Evolutionary conservation across 2,888 invertebrate genomes (phyloP).

Genomic region (Sphecodes monilicornis): DNA sequence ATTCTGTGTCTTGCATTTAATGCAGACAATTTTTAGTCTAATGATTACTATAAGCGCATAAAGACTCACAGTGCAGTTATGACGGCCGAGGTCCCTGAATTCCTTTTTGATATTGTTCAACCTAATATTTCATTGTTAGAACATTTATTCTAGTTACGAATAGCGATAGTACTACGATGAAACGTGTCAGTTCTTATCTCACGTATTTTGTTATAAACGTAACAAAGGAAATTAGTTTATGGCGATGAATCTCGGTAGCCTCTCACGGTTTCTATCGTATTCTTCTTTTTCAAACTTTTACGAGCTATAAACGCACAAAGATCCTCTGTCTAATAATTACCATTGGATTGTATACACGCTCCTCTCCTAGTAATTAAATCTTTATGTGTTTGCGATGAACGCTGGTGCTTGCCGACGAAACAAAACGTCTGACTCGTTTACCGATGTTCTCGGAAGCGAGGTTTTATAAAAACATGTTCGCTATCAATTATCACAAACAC

Average conservation of each 20-base stretch:
- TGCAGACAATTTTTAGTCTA: too few relatives aligned
- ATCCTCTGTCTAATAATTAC: constrained; percentile 4
- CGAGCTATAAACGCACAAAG: neutral
- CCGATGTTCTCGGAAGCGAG: neutral
- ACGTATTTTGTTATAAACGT: neutral
- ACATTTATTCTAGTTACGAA: neutral
- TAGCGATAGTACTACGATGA: neutral
- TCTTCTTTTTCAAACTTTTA: neutral
- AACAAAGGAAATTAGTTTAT: neutral
- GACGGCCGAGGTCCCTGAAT: too few relatives aligned
- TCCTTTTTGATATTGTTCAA: neutral
- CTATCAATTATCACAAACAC: neutral
- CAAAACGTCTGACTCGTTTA: neutral
- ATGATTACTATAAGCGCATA: too few relatives aligned
- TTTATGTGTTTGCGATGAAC: neutral
- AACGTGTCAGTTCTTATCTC: neutral
- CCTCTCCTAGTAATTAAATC: neutral
- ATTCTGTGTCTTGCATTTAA: too few relatives aligned
- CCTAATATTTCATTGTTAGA: neutral
- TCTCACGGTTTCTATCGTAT: too few relatives aligned
- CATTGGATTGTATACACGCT: neutral
- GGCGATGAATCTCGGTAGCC: neutral
- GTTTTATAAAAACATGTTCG: neutral
- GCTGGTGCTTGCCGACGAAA: neutral
- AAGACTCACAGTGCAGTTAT: too few relatives aligned